Conservation (phyloP, 2,113 vertebrate species). For the Siphamia tubifer region DNA sequence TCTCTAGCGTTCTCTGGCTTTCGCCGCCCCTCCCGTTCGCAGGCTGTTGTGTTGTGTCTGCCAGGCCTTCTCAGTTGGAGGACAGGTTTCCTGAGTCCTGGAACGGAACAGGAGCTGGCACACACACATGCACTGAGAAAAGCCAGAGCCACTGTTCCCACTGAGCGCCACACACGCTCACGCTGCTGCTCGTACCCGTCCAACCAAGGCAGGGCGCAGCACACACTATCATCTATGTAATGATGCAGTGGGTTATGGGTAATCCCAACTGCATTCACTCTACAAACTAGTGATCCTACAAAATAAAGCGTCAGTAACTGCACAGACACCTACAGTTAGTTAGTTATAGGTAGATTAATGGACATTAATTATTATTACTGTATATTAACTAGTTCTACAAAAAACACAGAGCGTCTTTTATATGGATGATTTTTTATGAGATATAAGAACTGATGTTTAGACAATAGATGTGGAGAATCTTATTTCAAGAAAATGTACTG, state of each 20-base stretch:
- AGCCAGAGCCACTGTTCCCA: constrained; percentile 69
- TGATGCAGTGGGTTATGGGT: constrained; percentile 18
- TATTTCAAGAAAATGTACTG: no score
- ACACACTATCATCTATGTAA: constrained; percentile 14
- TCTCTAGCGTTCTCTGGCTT: constrained; percentile 18
- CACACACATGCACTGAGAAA: constrained; percentile 70
- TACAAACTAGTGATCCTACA: no score
- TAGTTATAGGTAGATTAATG: no score
- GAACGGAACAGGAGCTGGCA: constrained; percentile 76
- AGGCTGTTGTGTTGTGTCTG: constrained; percentile 77
- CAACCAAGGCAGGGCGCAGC: not conserved
- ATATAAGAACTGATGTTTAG: no score
- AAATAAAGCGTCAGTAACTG: no score
- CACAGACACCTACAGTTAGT: no score
- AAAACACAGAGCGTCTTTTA: no score
- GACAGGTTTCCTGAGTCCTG: constrained; percentile 74
- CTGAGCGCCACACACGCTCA: constrained; percentile 50
- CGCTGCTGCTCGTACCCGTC: constrained; percentile 3
- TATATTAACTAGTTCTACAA: no score
- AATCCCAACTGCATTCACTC: constrained; percentile 32
- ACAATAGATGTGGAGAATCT: no score
- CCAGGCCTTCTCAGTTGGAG: constrained; percentile 70
- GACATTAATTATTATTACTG: no score
- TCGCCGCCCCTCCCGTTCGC: constrained; percentile 47
- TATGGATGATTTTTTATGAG: no score